Conservation (phyloP, 2,113 vertebrate genomes). For the western clawed frog (Xenopus tropicalis) region UCB_Xtro_10.0 CM004450.2:30345501-30346000, state of each 20-base stretch:
- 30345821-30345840: conserved; percentile 25
- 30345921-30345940: not conserved
- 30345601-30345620: too few relatives aligned
- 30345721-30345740: not conserved
- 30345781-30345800: conserved; percentile 24
- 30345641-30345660: too few relatives aligned
- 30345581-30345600: too few relatives aligned
- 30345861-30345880: conserved; percentile 6
- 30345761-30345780: not conserved
- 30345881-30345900: conserved; percentile 16
- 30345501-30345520: too few relatives aligned
- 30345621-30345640: too few relatives aligned
- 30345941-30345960: not conserved
- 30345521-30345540: too few relatives aligned
- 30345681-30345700: conserved; percentile 11
- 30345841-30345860: conserved; percentile 22
- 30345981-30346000: not conserved
- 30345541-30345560: too few relatives aligned
- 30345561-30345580: too few relatives aligned
- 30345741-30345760: conserved; percentile 11
- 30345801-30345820: conserved; percentile 37
- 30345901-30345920: not conserved
- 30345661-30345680: too few relatives aligned
- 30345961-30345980: not conserved
- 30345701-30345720: conserved; percentile 4